Conservation (phyloP, 53 echinoderm and acorn worm species). For the Echinarachnius parma region DNA sequence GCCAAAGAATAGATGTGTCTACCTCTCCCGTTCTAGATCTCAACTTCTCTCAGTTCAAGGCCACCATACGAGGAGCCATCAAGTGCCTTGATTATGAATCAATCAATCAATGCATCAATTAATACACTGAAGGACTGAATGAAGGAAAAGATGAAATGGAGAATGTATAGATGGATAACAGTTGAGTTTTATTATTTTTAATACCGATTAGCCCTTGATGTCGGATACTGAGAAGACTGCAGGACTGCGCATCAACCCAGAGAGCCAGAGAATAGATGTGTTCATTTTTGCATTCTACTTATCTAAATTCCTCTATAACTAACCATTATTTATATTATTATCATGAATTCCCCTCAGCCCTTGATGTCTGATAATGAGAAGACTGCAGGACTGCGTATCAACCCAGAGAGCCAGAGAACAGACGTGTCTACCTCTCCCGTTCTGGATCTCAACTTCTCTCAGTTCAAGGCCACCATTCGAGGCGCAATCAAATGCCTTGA, state of each 20-base stretch:
- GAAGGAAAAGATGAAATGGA: no score
- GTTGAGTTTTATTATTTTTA: no score
- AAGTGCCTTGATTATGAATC: slow-evolving; percentile 82
- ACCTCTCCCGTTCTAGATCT: slow-evolving; percentile 62
- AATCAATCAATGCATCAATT: no score
- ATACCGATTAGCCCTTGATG: slow-evolving; percentile 78
- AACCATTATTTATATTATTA: no score
- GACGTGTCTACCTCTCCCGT: slow-evolving; percentile 48
- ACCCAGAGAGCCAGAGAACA: slow-evolving; percentile 46
- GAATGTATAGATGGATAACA: no score
- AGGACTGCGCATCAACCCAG: slow-evolving; percentile 60
- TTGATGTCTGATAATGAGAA: slow-evolving; percentile 54
- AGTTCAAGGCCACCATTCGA: slow-evolving; percentile 78
- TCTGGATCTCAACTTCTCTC: slow-evolving; percentile 76
- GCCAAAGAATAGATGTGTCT: slow-evolving; percentile 40
- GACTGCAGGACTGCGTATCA: slow-evolving; percentile 61
- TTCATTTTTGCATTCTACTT: no score
- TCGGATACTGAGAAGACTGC: slow-evolving; percentile 54
- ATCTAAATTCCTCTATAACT: no score
- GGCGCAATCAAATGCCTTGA: slow-evolving; percentile 80
- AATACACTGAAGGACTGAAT: no score
- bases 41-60: slow-evolving; percentile 90
- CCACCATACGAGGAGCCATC: slow-evolving; percentile 61
- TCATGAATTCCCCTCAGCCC: no score
- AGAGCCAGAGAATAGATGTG: no score